Base-by-base conservation (phyloP, 2,113 vertebrate genomes). In the Anseranas semipalmata region DNA sequence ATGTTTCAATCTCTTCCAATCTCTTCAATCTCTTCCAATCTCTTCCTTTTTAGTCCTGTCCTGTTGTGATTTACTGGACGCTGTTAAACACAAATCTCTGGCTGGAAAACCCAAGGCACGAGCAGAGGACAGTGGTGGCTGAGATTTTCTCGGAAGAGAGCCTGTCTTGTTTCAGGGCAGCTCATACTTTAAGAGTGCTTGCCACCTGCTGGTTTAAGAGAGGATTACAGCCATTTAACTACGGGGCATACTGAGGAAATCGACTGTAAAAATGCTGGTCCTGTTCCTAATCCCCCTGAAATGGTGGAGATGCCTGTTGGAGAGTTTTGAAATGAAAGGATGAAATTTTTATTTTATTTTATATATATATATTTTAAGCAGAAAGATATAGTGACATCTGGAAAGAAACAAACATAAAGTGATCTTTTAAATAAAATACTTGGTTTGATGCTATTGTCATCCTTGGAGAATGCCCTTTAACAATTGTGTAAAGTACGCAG, bases 151-250 rank as follows among this genome's bases (percentile, higher is more conserved):
- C 15, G 1, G 56, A 32, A 76, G 10, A 27, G 8, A 96, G 66
- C 17, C 33, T 6, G 43, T 20, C 68, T 56, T 60, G 10, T n/a
- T 85, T 68, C 27, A 2, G 6, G 33, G 17, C 53, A 52, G 70
- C 48, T 95, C 94, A 96, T 96, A 52, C 73, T 96, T 97, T 96
- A 91, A 95, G 91, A 97, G 48, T 96, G 96, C 93, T 97, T 95
- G 96, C 96, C 96, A 96, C 95, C 96, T 97, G 94, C 95, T 81
- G 96, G 96, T 79, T 87, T 87, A 16, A 21, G 82, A 72, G 72
- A 95, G 96, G 96, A 96, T 81, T 84, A 89, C 95, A 96, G 19
- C 25, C 35, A 3, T 71, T 87, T 81, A 66, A 53, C 22, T 72
- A 19, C 9, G 10, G 2, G 66, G 65, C 30, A 32, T 8, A 10